Percentiles rank a stretch among this genome's conserved stretches.
These are phyloP conservation scores for Oeneis ivallda DNA, from an alignment of 2,888 invertebrate genomes.

Conservation along the genomic window DNA sequence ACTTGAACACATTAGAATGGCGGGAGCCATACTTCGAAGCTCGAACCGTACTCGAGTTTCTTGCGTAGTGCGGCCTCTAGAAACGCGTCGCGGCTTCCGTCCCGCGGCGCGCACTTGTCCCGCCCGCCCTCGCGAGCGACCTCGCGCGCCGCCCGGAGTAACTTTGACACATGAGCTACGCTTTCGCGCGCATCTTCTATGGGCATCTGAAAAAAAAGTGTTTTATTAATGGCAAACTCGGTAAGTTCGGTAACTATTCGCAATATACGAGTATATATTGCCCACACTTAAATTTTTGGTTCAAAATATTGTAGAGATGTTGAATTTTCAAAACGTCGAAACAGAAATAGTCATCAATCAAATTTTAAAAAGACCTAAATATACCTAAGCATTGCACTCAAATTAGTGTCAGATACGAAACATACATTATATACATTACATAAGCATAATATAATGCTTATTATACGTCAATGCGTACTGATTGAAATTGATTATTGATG, in stretches of 20 bases:
- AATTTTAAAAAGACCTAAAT: too few relatives aligned
- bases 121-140: conserved; percentile 63
- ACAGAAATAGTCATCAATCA: too few relatives aligned
- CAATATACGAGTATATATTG: too few relatives aligned
- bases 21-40: conserved; percentile 82
- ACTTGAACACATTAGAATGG: conserved; percentile 72
- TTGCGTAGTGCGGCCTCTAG: conserved; percentile 76
- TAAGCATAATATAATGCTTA: too few relatives aligned
- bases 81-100: conserved; percentile 69
- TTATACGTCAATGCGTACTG: background rate
- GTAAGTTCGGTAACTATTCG: too few relatives aligned
- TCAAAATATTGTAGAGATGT: background rate
- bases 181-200: conserved; percentile 73
- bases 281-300: too few relatives aligned
- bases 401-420: too few relatives aligned
- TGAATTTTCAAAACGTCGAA: background rate
- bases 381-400: too few relatives aligned
- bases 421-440: too few relatives aligned
- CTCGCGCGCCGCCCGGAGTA: conserved; percentile 68
- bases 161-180: conserved; percentile 70
- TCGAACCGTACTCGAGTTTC: conserved; percentile 78
- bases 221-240: background rate
- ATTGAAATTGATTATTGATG: too few relatives aligned
- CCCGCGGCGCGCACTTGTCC: conserved; percentile 63
- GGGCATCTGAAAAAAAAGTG: conserved; percentile 49